These are phyloP conservation scores for Wiebesia pumilae DNA, from an alignment of 1,140 invertebrate genomes.

Conservation along the genomic window DNA sequence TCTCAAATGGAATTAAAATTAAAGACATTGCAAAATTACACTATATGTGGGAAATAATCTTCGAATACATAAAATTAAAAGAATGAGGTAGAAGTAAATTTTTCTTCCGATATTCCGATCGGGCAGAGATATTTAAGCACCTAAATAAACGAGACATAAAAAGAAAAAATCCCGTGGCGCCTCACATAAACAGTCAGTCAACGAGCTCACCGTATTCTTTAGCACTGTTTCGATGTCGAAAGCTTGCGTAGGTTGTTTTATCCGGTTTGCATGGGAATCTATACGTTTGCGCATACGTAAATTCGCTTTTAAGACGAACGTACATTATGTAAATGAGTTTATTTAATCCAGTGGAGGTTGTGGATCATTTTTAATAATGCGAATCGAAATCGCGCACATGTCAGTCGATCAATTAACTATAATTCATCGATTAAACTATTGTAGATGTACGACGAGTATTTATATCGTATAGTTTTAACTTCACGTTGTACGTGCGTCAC, in stretches of 20 bases:
- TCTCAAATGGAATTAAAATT: neutral
- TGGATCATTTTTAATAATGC: constrained; percentile 70
- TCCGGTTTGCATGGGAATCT: constrained; percentile 71
- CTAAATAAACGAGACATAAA: neutral
- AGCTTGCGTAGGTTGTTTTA: constrained; percentile 73
- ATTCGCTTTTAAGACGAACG: constrained; percentile 72
- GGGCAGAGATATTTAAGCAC: constrained; percentile 17
- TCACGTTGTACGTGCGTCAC: neutral
- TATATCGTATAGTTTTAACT: neutral
- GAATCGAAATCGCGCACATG: constrained; percentile 52
- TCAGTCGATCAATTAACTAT: constrained; percentile 60
- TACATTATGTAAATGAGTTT: constrained; percentile 75
- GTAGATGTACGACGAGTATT: neutral
- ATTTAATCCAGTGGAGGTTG: constrained; percentile 71
- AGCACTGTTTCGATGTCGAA: constrained; percentile 52
- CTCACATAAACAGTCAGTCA: constrained; percentile 55
- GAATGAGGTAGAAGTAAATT: neutral
- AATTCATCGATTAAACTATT: constrained; percentile 59
- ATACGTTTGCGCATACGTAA: constrained; percentile 73
- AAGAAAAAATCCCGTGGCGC: constrained; percentile 44
- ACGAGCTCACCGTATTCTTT: constrained; percentile 56
- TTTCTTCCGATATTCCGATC: constrained; percentile 19
- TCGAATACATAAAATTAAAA: neutral
- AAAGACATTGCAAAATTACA: neutral
- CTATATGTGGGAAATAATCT: neutral